Percentiles rank a stretch among this genome's conserved stretches.
Evolutionary conservation across 37 sponge, comb jelly and placozoan species (phyloP).

Genomic region (Axinella damicornis): DNA sequence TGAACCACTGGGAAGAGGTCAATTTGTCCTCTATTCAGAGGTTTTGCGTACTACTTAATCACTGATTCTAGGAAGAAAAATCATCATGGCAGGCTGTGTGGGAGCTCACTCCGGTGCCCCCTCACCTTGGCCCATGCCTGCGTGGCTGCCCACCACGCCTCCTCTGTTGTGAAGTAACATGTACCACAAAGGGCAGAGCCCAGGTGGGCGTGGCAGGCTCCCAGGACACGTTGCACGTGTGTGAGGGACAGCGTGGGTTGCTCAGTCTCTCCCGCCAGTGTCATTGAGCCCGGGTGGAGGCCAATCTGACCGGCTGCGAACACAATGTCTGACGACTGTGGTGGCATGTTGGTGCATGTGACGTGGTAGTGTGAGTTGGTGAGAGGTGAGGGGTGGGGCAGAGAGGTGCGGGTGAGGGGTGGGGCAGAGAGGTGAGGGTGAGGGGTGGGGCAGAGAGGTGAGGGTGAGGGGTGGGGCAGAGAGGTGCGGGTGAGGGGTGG

Average conservation of each 20-base stretch:
- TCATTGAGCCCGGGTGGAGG: constrained; percentile 34
- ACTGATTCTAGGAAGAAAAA: not conserved
- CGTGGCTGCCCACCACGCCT: constrained; percentile 41
- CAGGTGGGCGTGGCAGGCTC: constrained; percentile 37
- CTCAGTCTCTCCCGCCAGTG: not conserved
- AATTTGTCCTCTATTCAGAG: too few relatives aligned
- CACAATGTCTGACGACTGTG: constrained; percentile 54
- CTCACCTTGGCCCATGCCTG: constrained; percentile 33
- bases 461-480: too few relatives aligned
- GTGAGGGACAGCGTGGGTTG: constrained; percentile 54
- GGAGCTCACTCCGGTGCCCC: not conserved
- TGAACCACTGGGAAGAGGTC: too few relatives aligned
- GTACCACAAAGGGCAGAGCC: constrained; percentile 45
- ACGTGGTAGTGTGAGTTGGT: too few relatives aligned
- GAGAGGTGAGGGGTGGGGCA: too few relatives aligned
- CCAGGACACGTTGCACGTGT: constrained; percentile 46
- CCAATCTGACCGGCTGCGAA: constrained; percentile 88
- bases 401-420: too few relatives aligned
- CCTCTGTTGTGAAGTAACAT: constrained; percentile 66
- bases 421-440: too few relatives aligned
- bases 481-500: too few relatives aligned
- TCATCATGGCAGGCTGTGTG: not conserved
- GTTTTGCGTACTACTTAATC: too few relatives aligned
- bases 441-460: too few relatives aligned
- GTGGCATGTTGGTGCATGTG: too few relatives aligned